A percentile compares a stretch with the other conserved stretches of the same genome.
Conservation (phyloP, 2,888 invertebrate genomes). For the Macaria notata region DNA sequence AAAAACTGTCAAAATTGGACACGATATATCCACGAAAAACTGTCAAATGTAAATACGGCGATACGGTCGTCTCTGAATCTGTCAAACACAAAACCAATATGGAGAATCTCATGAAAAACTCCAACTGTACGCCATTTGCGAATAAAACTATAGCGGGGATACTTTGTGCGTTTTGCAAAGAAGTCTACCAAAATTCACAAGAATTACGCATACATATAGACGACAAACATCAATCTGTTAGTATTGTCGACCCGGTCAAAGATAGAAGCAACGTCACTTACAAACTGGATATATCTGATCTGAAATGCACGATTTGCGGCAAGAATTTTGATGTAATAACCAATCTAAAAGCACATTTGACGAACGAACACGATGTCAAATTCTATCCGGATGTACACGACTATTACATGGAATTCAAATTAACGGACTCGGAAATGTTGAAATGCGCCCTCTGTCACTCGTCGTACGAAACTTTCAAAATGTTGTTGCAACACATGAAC, state of each 20-base stretch:
- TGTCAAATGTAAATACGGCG: constrained; percentile 33
- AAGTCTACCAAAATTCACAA: constrained; percentile 43
- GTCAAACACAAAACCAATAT: constrained; percentile 60
- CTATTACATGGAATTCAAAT: constrained; percentile 65
- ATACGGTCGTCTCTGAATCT: constrained; percentile 32
- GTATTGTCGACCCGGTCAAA: constrained; percentile 49
- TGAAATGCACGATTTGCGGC: constrained; percentile 59
- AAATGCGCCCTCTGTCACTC: constrained; percentile 66
- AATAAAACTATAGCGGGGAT: constrained; percentile 65
- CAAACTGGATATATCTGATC: constrained; percentile 67
- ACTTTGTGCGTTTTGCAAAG: constrained; percentile 64
- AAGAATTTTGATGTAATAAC: constrained; percentile 43
- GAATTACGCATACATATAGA: constrained; percentile 50
- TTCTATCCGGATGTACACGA: constrained; percentile 63
- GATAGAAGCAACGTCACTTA: constrained; percentile 65
- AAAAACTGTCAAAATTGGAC: constrained; percentile 45
- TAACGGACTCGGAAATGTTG: constrained; percentile 49
- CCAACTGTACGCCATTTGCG: constrained; percentile 68
- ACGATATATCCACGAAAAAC: constrained; percentile 35
- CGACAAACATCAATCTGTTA: constrained; percentile 44
- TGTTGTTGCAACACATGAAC: constrained; percentile 71
- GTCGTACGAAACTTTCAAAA: constrained; percentile 67
- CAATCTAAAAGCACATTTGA: constrained; percentile 56
- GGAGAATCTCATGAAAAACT: constrained; percentile 60
- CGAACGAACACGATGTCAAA: constrained; percentile 54